Evolutionary conservation across 2,797 vertebrate species (phyloP).

Genomic region (Gymnodraco acuticeps): DNA sequence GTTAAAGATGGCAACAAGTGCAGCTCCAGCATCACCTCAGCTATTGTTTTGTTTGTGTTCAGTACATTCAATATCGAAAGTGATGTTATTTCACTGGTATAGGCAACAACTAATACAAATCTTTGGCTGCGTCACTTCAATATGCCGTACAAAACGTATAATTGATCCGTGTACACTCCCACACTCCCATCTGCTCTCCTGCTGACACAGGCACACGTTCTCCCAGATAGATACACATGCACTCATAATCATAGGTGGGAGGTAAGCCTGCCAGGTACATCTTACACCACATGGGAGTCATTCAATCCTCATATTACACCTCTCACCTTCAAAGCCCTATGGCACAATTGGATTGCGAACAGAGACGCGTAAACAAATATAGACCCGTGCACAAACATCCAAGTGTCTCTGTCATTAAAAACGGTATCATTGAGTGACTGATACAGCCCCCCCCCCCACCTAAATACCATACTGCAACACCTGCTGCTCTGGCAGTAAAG

Average conservation of each 20-base stretch:
- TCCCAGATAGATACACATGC: neutral
- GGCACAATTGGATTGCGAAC: conserved; percentile 10
- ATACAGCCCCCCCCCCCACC: neutral
- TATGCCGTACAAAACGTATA: neutral
- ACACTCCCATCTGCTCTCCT: conserved; percentile 55
- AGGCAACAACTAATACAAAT: no score
- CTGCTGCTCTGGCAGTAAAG: conserved; percentile 3
- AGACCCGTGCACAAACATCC: neutral
- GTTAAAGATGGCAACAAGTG: no score
- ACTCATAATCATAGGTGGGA: conserved; percentile 15
- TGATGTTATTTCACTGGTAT: no score
- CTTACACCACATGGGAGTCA: conserved; percentile 32
- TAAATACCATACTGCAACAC: conserved; percentile 5
- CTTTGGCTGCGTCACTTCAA: no score
- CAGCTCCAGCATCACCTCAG: no score
- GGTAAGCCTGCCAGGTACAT: conserved; percentile 19
- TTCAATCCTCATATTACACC: conserved; percentile 36
- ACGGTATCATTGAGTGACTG: neutral
- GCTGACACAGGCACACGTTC: conserved; percentile 50
- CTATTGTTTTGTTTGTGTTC: no score
- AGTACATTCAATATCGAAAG: no score
- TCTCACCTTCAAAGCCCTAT: conserved; percentile 3
- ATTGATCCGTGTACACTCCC: conserved; percentile 36
- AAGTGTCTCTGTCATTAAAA: conserved; percentile 11
- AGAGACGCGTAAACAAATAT: conserved; percentile 8